Evolutionary conservation across 37 sponge, comb jelly and placozoan genomes (phyloP), one percentile per base, ranked within the genome.

Genomic region (Axinella damicornis): DNA sequence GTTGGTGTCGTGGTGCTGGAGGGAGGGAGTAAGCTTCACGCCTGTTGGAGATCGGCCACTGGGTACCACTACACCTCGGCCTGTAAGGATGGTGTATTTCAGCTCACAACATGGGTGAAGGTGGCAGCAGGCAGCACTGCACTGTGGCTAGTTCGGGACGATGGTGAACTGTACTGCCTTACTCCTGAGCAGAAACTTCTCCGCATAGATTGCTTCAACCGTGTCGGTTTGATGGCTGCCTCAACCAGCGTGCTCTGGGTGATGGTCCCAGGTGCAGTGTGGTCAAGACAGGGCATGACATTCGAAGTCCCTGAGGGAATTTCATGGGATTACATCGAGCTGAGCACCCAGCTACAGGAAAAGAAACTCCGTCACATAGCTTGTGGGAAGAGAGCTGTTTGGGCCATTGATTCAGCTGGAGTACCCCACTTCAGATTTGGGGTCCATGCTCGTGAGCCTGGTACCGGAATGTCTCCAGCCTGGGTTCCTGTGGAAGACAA

Each of bases 351-450:
- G 69, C 83, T 94, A 21, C 64, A 80, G 20, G 76, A 83, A 0
- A 67, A 53, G 60, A 80, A 77, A 19, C 52, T 94, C 0, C 40
- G 30, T 0, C 61, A 77, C 22, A 62, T 97, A 0, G 80, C 82
- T 18, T 86, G 92, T 56, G 92, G 94, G 17, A 76, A 79, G 32
- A 77, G 62, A 27, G 76, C 83, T 33, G 91, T 88, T 5, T 98
- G 98, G 98, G 92, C 90, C 2, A 90, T 98, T 25, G 92, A 93
- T 71, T 57, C 35, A 0, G 65, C 32, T 30, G 98, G 98, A 33
- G 78, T 78, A 28, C 74, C 82, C 2, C 91, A 91, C 76, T 92
- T 93, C 52, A 65, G 98, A 61, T 92, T 92, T 66, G 98, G 95
- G 57, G 82, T 87, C 20, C 73, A 82, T 35, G 79, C 92, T 28